Evolutionary conservation across 2,797 vertebrate genomes (phyloP).

Genomic region (Syngnathus rostellatus): DNA sequence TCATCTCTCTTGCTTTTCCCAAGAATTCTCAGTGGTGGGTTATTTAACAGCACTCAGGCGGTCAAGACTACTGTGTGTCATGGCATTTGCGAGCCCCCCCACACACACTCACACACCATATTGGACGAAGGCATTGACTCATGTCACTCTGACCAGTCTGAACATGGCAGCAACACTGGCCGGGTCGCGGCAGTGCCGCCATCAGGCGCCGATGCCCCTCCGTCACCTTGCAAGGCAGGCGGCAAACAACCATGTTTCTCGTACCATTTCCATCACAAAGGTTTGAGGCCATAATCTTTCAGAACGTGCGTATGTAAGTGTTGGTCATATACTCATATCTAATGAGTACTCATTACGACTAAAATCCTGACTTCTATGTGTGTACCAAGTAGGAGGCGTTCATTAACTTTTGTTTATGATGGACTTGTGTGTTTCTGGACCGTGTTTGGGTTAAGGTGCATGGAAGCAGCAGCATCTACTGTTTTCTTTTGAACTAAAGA

Average conservation of each 20-base stretch:
- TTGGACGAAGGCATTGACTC: constrained; percentile 63
- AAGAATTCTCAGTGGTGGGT: constrained; percentile 33
- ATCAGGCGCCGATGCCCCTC: constrained; percentile 57
- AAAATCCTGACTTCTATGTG: constrained; percentile 28
- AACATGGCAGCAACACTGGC: constrained; percentile 31
- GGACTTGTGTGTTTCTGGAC: constrained; percentile 50
- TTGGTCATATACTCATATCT: neutral
- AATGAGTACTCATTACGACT: neutral
- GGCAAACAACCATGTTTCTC: constrained; percentile 59
- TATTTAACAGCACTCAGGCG: constrained; percentile 59
- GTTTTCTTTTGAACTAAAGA: constrained; percentile 47
- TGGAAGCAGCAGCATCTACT: constrained; percentile 82
- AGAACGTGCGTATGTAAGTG: constrained; percentile 45
- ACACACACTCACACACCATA: constrained; percentile 30
- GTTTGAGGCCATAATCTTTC: constrained; percentile 58
- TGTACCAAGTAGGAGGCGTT: constrained; percentile 17
- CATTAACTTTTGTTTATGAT: constrained; percentile 58
- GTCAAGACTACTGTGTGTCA: constrained; percentile 60
- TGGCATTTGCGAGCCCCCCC: constrained; percentile 58
- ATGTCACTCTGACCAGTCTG: constrained; percentile 33
- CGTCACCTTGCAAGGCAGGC: constrained; percentile 75
- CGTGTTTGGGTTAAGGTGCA: constrained; percentile 74
- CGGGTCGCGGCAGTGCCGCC: constrained; percentile 47
- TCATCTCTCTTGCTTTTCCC: constrained; percentile 23
- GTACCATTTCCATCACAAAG: constrained; percentile 54